Evolutionary conservation across 64 coral and sea anemone species (phyloP), one percentile per base, ranked within the genome.

Genomic region (Stichodactyla mertensii): DNA sequence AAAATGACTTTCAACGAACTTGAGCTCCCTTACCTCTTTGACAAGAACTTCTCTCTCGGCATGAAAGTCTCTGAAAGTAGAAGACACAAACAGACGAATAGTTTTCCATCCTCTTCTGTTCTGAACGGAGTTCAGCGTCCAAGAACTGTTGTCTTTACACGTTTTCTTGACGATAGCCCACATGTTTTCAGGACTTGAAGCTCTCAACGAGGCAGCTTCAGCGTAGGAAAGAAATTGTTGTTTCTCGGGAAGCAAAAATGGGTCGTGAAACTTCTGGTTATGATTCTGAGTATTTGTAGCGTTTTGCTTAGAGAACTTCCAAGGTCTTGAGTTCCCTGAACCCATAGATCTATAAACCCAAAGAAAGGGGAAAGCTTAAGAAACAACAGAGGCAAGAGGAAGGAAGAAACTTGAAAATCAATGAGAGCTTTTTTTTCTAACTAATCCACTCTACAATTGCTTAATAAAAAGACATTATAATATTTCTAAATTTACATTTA

Each of bases 91-190:
- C 61, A 98, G 77, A 27, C 95, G 87, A 84, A 98, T 98, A 6
- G 95, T 98, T 80, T 98, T 98, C 95, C 95, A 98, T 6, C 95
- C 95, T 85, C 92, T 78, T 61, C 95, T 83, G 57, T 93, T 98
- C 53, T 98, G 92, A 1, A 94, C 92, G 4, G 89, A 91, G 15
- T 98, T 89, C 11, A 98, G 78, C 18, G 86, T 92, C 95, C 92
- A 98, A 31, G 87, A 79, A 7, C 67, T 64, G n/a, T 87, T 57
- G 52, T 78, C 71, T 15, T 67, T 67, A 12, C 93, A 99, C 4
- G 93, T 99, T 80, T 93, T 92, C 51, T 94, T 87, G 4, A 99
- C 97, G 53, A 94, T 92, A 3, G 97, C 97, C 97, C 97, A 99
- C 97, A 99, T 99, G 52, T 92, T 90, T 10, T 91, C 88, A 4